These are phyloP conservation scores for Rhogogaster chlorosoma DNA, from an alignment of 2,888 invertebrate species.

Conservation along the genomic window DNA sequence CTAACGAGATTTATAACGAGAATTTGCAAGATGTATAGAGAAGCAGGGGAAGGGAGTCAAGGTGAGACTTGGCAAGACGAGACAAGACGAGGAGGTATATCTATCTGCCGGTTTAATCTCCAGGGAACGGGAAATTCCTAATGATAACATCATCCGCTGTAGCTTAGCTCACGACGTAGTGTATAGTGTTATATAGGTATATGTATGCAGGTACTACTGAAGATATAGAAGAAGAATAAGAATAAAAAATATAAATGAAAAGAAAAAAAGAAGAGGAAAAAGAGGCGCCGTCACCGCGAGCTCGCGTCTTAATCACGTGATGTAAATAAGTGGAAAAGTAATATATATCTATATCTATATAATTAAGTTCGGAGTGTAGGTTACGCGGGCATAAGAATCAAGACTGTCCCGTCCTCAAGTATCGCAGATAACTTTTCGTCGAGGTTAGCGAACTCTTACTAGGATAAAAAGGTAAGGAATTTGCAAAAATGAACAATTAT, in stretches of 20 bases:
- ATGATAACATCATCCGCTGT: slow-evolving; percentile 49
- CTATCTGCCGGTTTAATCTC: slow-evolving; percentile 44
- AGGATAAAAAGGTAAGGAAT: slow-evolving; percentile 72
- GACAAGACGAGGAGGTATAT: slow-evolving; percentile 34
- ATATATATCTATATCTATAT: slow-evolving; percentile 58
- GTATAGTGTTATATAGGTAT: neutral
- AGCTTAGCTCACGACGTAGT: neutral
- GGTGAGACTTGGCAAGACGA: slow-evolving; percentile 39
- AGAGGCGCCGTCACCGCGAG: slow-evolving; percentile 55
- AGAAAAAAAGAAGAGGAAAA: slow-evolving; percentile 65
- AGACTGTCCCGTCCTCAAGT: slow-evolving; percentile 7
- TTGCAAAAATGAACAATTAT: slow-evolving; percentile 77
- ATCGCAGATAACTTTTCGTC: neutral
- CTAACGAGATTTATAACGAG: slow-evolving; percentile 42
- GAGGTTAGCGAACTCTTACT: slow-evolving; percentile 58
- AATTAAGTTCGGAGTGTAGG: slow-evolving; percentile 34
- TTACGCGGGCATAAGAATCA: slow-evolving; percentile 39
- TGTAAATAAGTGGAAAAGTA: slow-evolving; percentile 54
- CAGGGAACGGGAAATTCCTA: slow-evolving; percentile 51
- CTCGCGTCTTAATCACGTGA: slow-evolving; percentile 41
- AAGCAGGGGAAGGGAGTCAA: slow-evolving; percentile 32
- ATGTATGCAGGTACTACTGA: neutral
- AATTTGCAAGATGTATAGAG: neutral
- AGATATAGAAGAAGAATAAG: slow-evolving; percentile 31
- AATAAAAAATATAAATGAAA: slow-evolving; percentile 58